Evolutionary conservation across 2,113 vertebrate genomes (phyloP).

Genomic region (Colius striatus): DNA sequence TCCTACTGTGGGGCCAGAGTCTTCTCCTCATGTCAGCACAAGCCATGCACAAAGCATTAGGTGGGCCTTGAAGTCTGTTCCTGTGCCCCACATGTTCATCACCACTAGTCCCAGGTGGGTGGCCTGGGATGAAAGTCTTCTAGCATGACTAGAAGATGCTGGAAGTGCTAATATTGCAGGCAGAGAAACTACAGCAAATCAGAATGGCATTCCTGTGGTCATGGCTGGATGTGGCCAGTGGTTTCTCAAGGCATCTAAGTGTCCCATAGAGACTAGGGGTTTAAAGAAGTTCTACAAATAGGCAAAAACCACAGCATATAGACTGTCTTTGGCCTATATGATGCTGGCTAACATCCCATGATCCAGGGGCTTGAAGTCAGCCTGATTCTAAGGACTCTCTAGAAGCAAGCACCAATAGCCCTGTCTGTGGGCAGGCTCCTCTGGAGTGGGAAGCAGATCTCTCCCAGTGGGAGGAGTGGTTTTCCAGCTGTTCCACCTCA

Average conservation of each 20-base stretch:
- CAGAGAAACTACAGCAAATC: neutral
- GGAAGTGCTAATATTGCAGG: neutral
- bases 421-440: neutral
- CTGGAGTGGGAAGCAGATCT: neutral
- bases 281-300: neutral
- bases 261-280: neutral
- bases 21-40: neutral
- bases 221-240: neutral
- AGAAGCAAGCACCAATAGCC: no score
- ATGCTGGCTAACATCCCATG: neutral
- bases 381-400: neutral
- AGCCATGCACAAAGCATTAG: neutral
- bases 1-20: neutral
- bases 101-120: neutral
- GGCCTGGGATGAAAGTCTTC: neutral
- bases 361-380: neutral
- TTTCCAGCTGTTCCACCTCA: neutral
- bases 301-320: neutral
- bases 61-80: neutral
- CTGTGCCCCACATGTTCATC: neutral
- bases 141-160: neutral
- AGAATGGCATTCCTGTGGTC: neutral
- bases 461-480: neutral
- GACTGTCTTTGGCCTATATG: neutral
- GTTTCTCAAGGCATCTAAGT: neutral